Percentiles rank a stretch among this genome's conserved stretches.
Conservation (phyloP, 37 sponge, comb jelly and placozoan species). For the Ianthella basta region DNA sequence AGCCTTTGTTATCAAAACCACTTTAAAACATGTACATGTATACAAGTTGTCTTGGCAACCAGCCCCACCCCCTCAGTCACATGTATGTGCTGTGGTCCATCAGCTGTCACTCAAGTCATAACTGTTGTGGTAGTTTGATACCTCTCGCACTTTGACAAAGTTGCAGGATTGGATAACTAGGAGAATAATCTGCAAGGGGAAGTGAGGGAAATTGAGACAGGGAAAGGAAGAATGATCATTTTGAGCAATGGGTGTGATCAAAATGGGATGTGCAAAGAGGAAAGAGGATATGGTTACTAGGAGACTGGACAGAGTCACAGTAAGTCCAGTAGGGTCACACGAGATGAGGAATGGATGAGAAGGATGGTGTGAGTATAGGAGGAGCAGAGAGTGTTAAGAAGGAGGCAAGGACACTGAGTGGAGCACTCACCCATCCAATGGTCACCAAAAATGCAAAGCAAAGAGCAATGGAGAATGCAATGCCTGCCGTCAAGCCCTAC, state of each 20-base stretch:
- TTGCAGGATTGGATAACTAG: constrained; percentile 53
- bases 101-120: constrained; percentile 32
- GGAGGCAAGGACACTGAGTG: background rate
- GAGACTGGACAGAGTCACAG: too few species aligned
- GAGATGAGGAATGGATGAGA: too few species aligned
- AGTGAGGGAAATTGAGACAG: background rate
- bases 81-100: background rate
- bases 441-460: constrained; percentile 51
- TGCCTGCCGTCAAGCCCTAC: constrained; percentile 58
- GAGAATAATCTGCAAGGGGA: constrained; percentile 36
- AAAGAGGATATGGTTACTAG: too few species aligned
- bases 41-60: too few species aligned
- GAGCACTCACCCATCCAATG: constrained; percentile 61
- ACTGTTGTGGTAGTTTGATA: constrained; percentile 21
- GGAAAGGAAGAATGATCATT: background rate
- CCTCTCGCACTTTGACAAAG: constrained; percentile 54
- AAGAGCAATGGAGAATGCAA: constrained; percentile 54
- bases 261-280: too few species aligned
- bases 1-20: too few species aligned
- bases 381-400: background rate
- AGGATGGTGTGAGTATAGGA: too few species aligned
- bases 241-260: background rate
- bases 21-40: too few species aligned
- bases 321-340: too few species aligned
- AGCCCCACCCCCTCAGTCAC: too few species aligned